A percentile compares a stretch with the other conserved stretches of the same genome.
These are phyloP conservation scores for Drepana falcataria DNA, from an alignment of 2,888 invertebrate species.

Conservation along the genomic window DNA sequence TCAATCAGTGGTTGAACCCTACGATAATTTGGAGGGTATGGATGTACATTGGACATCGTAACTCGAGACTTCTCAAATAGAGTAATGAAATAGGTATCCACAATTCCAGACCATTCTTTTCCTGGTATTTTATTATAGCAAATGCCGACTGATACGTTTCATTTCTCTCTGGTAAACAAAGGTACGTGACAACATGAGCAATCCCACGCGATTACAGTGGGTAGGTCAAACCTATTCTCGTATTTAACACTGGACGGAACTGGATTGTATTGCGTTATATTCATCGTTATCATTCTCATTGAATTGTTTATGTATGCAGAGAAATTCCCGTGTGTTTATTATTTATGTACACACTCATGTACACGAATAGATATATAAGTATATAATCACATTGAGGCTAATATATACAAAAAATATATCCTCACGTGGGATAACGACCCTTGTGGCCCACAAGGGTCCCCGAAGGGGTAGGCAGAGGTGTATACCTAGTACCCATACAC, in stretches of 20 bases:
- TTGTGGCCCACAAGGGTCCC: too few relatives aligned
- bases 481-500: too few relatives aligned
- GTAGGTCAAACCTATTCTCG: slow-evolving; percentile 58
- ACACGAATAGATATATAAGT: too few relatives aligned
- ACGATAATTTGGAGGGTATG: not conserved
- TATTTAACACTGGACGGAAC: slow-evolving; percentile 46
- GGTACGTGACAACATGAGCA: slow-evolving; percentile 56
- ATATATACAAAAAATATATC: too few relatives aligned
- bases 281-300: slow-evolving; percentile 26
- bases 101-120: slow-evolving; percentile 3
- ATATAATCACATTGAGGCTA: too few relatives aligned
- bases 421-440: too few relatives aligned
- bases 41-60: not conserved
- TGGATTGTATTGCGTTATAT: slow-evolving; percentile 26
- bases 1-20: not conserved
- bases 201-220: slow-evolving; percentile 51
- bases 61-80: not conserved
- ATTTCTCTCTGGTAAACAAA: slow-evolving; percentile 55
- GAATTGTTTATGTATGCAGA: slow-evolving; percentile 17
- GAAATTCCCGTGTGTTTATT: slow-evolving; percentile 8
- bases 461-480: too few relatives aligned
- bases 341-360: too few relatives aligned
- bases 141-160: slow-evolving; percentile 28
- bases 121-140: slow-evolving; percentile 26
- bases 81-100: not conserved